Evolutionary conservation across 1,140 invertebrate genomes (phyloP), one percentile per base, ranked within the genome.

Genomic region (Pseudobourletiella spinata): DNA sequence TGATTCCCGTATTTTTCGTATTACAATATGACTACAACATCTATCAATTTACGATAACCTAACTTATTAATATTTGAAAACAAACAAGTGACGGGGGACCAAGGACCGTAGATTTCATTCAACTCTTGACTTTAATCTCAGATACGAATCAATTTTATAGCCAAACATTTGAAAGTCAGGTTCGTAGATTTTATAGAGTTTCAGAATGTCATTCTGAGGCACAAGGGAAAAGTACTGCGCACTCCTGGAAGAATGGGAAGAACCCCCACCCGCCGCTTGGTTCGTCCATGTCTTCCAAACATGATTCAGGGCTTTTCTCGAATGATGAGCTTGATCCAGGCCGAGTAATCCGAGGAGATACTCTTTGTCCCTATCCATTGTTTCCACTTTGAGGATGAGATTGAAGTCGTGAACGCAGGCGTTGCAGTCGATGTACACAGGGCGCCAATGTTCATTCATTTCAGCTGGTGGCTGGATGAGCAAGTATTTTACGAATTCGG

Each of bases 101-200:
- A n/a, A n/a, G n/a, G n/a, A n/a, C n/a, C n/a, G n/a, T n/a, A n/a
- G n/a, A n/a, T n/a, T n/a, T n/a, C n/a, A n/a, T n/a, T n/a, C n/a
- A n/a, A n/a, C n/a, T n/a, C n/a, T n/a, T n/a, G n/a, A n/a, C n/a
- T n/a, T n/a, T n/a, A n/a, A n/a, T n/a, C n/a, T n/a, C n/a, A n/a
- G n/a, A n/a, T n/a, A n/a, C n/a, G n/a, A n/a, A n/a, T n/a, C n/a
- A n/a, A n/a, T n/a, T n/a, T n/a, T n/a, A n/a, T 93, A 93, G 65
- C 85, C 84, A 69, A 91, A 93, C 61, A 91, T 74, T 72, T 82
- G 82, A 72, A 90, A 88, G 74, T 93, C 90, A 59, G 83, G 76
- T 70, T 82, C 79, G 71, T 91, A 93, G 15, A 88, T 75, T 68
- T 86, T 79, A 72, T 85, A 86, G 52, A 92, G 76, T 63, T 82